Percentiles rank a stretch among this genome's conserved stretches.
Evolutionary conservation across 2,797 vertebrate species (phyloP).

Genomic region (Emys orbicularis): DNA sequence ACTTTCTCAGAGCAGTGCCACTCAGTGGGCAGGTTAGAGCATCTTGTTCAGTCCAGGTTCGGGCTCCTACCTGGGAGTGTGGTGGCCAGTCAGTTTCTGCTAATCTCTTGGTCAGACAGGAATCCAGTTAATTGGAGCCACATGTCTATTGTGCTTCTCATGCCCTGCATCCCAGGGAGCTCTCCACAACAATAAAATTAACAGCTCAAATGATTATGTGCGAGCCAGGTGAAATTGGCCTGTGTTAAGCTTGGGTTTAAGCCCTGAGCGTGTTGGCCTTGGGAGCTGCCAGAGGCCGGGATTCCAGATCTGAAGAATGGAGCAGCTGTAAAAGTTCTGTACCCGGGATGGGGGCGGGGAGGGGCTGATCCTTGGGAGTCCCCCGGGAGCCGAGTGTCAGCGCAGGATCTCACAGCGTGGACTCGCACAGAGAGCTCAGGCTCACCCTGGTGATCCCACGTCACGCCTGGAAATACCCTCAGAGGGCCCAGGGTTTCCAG

Average conservation of each 20-base stretch:
- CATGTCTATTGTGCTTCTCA: background rate
- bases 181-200: conserved; percentile 70
- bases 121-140: background rate
- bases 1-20: background rate
- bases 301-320: conserved; percentile 50
- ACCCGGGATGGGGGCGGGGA: background rate
- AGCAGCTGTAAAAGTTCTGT: conserved; percentile 53
- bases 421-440: background rate
- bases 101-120: background rate
- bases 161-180: background rate
- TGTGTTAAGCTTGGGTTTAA: conserved; percentile 53
- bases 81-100: background rate
- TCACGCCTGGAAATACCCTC: background rate
- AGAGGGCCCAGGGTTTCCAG: too few species aligned
- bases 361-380: background rate
- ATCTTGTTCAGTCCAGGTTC: background rate
- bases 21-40: too few species aligned
- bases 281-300: conserved; percentile 22
- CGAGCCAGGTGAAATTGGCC: background rate
- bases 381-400: background rate
- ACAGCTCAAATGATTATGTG: conserved; percentile 24
- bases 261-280: conserved; percentile 44
- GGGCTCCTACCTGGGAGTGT: background rate
- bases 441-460: background rate
- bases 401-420: background rate